These are phyloP conservation scores for Salvelinus fontinalis DNA, from an alignment of 2,113 vertebrate genomes.

Conservation along the genomic window DNA sequence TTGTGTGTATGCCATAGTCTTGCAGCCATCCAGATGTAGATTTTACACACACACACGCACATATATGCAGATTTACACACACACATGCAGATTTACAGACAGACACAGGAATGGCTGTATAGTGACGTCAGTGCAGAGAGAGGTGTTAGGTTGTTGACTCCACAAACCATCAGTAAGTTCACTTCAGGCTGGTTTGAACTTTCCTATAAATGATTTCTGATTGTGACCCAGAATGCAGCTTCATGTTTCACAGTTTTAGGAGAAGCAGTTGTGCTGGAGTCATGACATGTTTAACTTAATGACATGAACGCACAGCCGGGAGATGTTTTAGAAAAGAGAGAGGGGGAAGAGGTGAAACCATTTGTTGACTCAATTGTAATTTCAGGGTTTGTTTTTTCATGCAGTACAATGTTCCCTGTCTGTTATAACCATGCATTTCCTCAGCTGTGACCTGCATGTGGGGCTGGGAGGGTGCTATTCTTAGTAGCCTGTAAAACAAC, in stretches of 20 bases:
- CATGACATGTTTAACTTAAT: neutral
- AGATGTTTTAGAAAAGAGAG: neutral
- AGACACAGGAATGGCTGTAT: neutral
- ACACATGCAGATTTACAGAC: neutral
- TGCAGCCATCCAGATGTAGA: conserved; percentile 1
- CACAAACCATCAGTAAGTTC: neutral
- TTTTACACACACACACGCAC: no score
- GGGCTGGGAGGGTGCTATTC: conserved; percentile 20
- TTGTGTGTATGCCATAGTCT: neutral
- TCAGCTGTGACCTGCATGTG: conserved; percentile 42
- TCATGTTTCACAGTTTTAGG: neutral
- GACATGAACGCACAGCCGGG: conserved; percentile 32
- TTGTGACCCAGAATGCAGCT: conserved; percentile 15
- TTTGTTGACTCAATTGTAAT: conserved; percentile 15
- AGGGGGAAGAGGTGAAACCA: neutral
- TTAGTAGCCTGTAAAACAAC: no score
- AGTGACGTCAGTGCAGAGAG: neutral
- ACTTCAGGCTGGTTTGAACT: conserved; percentile 3
- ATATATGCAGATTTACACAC: neutral
- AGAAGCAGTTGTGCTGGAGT: neutral
- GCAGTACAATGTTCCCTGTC: conserved; percentile 56
- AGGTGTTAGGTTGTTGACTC: neutral
- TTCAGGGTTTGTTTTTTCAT: conserved; percentile 58
- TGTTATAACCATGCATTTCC: conserved; percentile 56
- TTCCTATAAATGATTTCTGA: neutral